Conservation (phyloP, 2,888 invertebrate species). For the Amphipyra berbera region DNA sequence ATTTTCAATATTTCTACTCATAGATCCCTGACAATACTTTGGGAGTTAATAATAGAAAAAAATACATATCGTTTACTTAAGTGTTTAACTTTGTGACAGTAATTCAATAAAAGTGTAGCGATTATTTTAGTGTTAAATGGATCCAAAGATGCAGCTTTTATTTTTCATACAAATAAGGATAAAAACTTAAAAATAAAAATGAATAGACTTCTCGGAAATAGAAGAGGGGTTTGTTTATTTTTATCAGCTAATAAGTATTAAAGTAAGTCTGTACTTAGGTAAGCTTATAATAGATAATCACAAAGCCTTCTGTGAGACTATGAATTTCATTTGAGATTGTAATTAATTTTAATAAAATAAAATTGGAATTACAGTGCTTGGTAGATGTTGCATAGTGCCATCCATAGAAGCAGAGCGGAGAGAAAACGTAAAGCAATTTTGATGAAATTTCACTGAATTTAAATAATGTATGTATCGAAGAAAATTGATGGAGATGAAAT, state of each 20-base stretch:
- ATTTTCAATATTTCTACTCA: conserved; percentile 45
- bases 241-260: conserved; percentile 52
- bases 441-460: conserved; percentile 1
- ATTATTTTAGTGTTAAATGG: conserved; percentile 67
- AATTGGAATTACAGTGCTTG: conserved; percentile 51
- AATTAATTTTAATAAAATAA: conserved; percentile 51
- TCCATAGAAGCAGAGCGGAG: conserved; percentile 27
- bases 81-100: conserved; percentile 81
- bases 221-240: conserved; percentile 47
- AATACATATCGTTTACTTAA: conserved; percentile 88
- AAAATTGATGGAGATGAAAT: not conserved
- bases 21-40: conserved; percentile 64
- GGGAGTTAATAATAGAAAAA: conserved; percentile 70
- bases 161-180: conserved; percentile 82
- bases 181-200: conserved; percentile 63
- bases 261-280: conserved; percentile 74
- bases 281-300: conserved; percentile 59
- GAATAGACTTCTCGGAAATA: conserved; percentile 33
- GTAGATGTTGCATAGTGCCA: conserved; percentile 60
- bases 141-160: conserved; percentile 88
- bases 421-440: not conserved
- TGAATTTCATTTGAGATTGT: conserved; percentile 47
- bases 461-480: not conserved
- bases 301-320: conserved; percentile 71
- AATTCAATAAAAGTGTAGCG: conserved; percentile 80